These are phyloP conservation scores for Mustela lutreola DNA, from an alignment of 2,113 vertebrate genomes.

Conservation along the genomic window DNA sequence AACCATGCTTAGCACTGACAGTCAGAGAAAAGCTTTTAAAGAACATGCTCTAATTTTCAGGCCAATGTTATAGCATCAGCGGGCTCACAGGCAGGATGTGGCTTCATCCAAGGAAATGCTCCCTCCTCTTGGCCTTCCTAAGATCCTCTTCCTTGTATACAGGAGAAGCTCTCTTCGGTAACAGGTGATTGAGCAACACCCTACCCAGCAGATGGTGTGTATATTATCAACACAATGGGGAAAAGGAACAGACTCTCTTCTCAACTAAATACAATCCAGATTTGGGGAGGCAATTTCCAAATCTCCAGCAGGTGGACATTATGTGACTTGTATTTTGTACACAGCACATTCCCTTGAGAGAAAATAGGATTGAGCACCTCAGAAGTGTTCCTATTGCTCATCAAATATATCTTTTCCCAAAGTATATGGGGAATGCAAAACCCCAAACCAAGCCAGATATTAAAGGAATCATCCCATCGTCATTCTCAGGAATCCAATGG, in stretches of 20 bases:
- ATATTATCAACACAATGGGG: background rate
- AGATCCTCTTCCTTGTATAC: background rate
- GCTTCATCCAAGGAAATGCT: conserved; percentile 28
- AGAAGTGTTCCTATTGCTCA: background rate
- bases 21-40: conserved; percentile 33
- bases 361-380: conserved; percentile 29
- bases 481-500: background rate
- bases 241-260: background rate
- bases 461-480: conserved; percentile 17
- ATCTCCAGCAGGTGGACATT: background rate
- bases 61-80: background rate
- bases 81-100: background rate
- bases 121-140: conserved; percentile 13
- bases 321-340: background rate
- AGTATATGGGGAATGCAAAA: background rate
- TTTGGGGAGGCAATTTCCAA: conserved; percentile 17
- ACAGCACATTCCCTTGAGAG: conserved; percentile 15
- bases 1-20: background rate
- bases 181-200: background rate
- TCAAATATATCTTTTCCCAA: background rate
- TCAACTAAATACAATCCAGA: background rate
- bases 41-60: conserved; percentile 7
- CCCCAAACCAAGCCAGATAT: background rate
- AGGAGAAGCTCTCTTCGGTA: background rate
- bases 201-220: background rate